Base-by-base conservation (phyloP, 2,113 vertebrate species). In the Psittacara wagleri region DNA sequence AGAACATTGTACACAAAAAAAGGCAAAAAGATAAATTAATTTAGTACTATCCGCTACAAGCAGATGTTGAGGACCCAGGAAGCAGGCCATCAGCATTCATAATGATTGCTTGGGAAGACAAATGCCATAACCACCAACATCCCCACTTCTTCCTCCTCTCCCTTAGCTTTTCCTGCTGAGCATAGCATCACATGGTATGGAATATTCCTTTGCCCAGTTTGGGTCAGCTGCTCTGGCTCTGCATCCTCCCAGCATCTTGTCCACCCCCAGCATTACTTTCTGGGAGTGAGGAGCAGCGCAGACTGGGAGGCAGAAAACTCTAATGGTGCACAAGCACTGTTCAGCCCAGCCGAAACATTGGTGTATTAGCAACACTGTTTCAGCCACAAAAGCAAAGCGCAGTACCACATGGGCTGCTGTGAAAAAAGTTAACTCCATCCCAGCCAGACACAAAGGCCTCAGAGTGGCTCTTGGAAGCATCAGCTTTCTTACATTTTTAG, bases 141-240 rank as follows among this genome's bases (percentile, higher is more conserved):
- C 6, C 4, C 17, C 5, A 3, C 18, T 62, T 73, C 29, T 13
- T 62, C 22, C 8, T 67, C 19, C 13, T 76, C 61, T n/a, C 24
- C 13, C 44, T 59, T 27, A 70, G n/a, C 5, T 67, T 59, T 37
- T 37, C 17, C 44, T 59, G 31, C 17, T 59, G 17, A 67, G 14
- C 1, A 0, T 35, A n/a, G 28, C 31, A 27, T 35, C n/a, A n/a
- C 4, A 51, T 23, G 4, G 11, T 44, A n/a, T 12, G 10, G 24
- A 25, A 39, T 25, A 68, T 25, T 25, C 24, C 28, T 83, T 54
- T 54, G 33, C 17, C 51, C 41, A 57, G 20, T 72, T 51, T 37
- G 31, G 41, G 23, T 72, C 43, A 78, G 41, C 35, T 49, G 17
- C 33, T 23, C 57, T 63, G 48, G 19, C 16, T 35, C 7, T 18